Conservation (phyloP, 2,797 vertebrate genomes). For the Lateolabrax maculatus region DNA sequence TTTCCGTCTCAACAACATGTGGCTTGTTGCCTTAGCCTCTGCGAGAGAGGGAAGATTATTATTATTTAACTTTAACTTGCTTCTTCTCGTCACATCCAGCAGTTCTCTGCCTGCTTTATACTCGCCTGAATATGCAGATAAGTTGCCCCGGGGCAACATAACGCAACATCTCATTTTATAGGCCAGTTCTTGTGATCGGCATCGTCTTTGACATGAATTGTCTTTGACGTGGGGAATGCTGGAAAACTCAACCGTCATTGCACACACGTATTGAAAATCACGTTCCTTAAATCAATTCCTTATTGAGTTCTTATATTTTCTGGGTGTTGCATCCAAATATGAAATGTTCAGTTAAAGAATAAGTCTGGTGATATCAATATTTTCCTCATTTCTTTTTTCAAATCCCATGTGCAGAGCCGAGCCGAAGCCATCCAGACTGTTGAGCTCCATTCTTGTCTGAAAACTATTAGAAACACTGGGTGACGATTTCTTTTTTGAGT, state of each 20-base stretch:
- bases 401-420: background rate
- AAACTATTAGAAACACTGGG: too few relatives aligned
- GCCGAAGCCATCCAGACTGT: background rate
- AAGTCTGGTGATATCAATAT: background rate
- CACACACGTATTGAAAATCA: too few relatives aligned
- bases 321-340: background rate
- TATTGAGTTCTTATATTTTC: background rate
- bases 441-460: too few relatives aligned
- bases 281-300: too few relatives aligned
- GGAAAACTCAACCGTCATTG: too few relatives aligned
- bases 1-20: slow-evolving; percentile 70
- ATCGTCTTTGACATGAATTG: too few relatives aligned
- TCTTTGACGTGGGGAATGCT: too few relatives aligned
- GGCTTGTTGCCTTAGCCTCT: slow-evolving; percentile 64
- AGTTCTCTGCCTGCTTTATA: background rate
- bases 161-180: background rate
- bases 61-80: background rate
- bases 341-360: background rate
- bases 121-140: background rate
- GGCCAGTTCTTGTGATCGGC: background rate
- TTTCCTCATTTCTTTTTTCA: too few relatives aligned
- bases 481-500: background rate
- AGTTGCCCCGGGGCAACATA: background rate
- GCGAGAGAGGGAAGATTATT: background rate
- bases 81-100: background rate